phyloP scores from a whole-genome alignment of 2,113 vertebrate genomes.

The Pseudopodoces humilis region DNA sequence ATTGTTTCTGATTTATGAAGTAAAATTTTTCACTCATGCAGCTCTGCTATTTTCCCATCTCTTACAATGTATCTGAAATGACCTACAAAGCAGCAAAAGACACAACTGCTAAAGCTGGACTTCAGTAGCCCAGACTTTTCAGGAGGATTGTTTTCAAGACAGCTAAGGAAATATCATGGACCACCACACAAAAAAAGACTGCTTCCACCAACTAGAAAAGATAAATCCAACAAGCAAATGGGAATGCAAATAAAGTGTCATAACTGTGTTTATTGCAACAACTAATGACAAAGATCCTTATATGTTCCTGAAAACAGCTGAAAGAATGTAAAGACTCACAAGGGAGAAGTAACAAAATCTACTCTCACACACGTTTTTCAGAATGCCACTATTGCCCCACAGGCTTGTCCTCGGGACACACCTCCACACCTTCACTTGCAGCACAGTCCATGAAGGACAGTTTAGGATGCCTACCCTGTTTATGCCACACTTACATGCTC shows the following conservation, averaged over 20 bases:
- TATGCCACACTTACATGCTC: neutral
- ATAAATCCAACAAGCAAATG: neutral
- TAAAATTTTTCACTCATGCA: neutral
- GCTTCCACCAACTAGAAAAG: neutral
- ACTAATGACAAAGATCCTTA: neutral
- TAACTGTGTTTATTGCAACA: neutral
- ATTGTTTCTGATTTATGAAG: neutral
- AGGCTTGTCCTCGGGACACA: neutral
- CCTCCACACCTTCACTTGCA: neutral
- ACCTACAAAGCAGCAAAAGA: neutral
- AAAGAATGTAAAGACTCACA: neutral
- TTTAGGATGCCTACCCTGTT: neutral
- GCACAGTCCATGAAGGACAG: neutral
- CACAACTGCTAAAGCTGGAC: neutral
- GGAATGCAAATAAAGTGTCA: conserved; percentile 35
- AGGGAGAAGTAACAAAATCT: neutral
- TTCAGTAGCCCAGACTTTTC: neutral
- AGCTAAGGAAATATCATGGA: neutral
- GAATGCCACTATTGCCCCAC: neutral
- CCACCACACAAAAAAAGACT: neutral
- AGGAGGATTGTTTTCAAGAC: neutral
- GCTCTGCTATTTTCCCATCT: neutral
- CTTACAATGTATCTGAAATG: neutral
- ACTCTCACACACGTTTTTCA: neutral
- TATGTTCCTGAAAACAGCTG: neutral